phyloP scores from a whole-genome alignment of 2,113 vertebrate species.

The Planiliza haematocheilus region DNA sequence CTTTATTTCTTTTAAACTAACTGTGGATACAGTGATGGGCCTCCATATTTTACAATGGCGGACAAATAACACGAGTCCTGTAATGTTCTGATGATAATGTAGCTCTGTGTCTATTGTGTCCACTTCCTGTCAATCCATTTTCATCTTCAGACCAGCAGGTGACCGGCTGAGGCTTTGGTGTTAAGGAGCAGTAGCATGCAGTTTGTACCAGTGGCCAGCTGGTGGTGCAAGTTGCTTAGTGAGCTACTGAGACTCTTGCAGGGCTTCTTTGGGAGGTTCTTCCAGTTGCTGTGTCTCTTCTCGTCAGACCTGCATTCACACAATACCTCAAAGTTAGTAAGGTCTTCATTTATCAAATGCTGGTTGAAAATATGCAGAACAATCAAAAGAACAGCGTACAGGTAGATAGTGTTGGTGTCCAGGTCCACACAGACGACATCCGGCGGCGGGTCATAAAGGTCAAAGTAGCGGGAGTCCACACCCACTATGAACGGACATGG shows the following conservation, averaged over 20 bases:
- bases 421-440: slow-evolving; percentile 98
- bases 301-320: slow-evolving; percentile 90
- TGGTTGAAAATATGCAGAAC: neutral
- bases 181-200: neutral
- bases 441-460: slow-evolving; percentile 96
- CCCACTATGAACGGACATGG: slow-evolving; percentile 96
- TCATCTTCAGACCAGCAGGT: neutral
- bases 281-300: slow-evolving; percentile 93
- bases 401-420: slow-evolving; percentile 97
- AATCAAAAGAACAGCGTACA: slow-evolving; percentile 83
- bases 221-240: slow-evolving; percentile 89
- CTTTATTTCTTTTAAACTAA: too few species aligned
- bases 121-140: neutral
- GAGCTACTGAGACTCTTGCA: slow-evolving; percentile 90
- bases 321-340: slow-evolving; percentile 21
- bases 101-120: neutral
- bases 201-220: slow-evolving; percentile 88
- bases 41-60: too few species aligned
- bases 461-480: slow-evolving; percentile 98
- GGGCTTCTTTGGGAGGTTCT: slow-evolving; percentile 97
- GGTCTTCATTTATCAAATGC: neutral
- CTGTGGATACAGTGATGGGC: too few species aligned
- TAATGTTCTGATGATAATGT: too few species aligned
- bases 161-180: neutral
- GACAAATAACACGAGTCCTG: too few species aligned